These are phyloP conservation scores for Bradypodion pumilum DNA, from an alignment of 2,797 vertebrate species.

Conservation along the genomic window DNA sequence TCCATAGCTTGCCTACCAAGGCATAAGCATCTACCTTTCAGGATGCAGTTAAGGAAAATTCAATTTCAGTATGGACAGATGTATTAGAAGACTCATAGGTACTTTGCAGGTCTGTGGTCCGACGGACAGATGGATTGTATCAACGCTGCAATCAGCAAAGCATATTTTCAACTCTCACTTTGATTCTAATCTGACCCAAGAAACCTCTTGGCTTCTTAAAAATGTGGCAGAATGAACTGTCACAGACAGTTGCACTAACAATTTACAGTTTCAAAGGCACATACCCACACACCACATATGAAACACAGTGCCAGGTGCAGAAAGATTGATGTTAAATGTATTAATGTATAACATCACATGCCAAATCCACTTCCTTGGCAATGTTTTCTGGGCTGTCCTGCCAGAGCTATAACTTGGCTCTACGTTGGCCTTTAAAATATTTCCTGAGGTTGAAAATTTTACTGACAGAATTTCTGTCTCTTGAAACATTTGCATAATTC, in stretches of 20 bases:
- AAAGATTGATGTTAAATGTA: constrained; percentile 26
- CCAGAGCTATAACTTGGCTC: constrained; percentile 35
- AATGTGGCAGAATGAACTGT: background rate
- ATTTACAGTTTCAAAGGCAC: constrained; percentile 28
- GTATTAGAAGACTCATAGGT: background rate
- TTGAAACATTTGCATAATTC: background rate
- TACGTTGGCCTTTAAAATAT: background rate
- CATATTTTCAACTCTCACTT: background rate
- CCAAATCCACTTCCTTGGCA: constrained; percentile 42
- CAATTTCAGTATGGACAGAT: background rate
- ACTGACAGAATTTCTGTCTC: background rate
- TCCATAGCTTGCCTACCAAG: too few relatives aligned
- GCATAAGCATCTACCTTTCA: too few relatives aligned
- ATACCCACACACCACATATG: background rate
- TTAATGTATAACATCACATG: constrained; percentile 10
- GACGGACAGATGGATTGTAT: background rate
- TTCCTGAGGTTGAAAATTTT: constrained; percentile 7
- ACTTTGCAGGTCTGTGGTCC: background rate
- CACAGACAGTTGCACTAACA: constrained; percentile 20
- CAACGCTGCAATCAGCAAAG: background rate
- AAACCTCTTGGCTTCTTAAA: constrained; percentile 24
- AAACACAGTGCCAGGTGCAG: background rate
- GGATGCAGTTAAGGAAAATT: background rate
- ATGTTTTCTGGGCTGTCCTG: background rate
- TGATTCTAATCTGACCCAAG: background rate